These are phyloP conservation scores for Poeciliopsis retropinna DNA, from an alignment of 2,113 vertebrate species.

Conservation along the genomic window DNA sequence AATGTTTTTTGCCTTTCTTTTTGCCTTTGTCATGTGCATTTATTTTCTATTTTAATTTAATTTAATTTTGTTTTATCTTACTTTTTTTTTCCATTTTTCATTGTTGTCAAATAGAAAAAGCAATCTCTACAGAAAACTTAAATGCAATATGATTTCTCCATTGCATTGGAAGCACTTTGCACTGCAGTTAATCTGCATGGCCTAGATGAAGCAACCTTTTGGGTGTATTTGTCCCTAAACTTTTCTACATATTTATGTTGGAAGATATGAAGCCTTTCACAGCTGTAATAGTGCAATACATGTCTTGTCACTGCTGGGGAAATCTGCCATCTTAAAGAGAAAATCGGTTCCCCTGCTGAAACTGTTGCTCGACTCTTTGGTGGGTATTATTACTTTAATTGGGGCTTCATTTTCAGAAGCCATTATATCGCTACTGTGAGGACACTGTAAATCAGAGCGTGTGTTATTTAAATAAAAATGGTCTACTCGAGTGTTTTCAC, in stretches of 20 bases:
- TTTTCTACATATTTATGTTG: conserved; percentile 21
- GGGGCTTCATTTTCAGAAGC: conserved; percentile 72
- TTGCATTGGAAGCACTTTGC: conserved; percentile 33
- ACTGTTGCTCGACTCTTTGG: conserved; percentile 5
- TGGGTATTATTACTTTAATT: conserved; percentile 33
- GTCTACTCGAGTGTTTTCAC: conserved; percentile 65
- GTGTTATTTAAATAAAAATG: conserved; percentile 61
- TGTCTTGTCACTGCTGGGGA: conserved; percentile 70
- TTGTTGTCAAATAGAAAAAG: conserved; percentile 17
- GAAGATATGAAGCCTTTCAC: conserved; percentile 40
- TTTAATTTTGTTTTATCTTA: no score
- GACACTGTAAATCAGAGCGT: conserved; percentile 33
- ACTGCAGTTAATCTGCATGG: conserved; percentile 32
- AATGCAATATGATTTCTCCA: conserved; percentile 50
- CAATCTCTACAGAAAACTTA: conserved; percentile 30
- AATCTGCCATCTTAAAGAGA: conserved; percentile 13
- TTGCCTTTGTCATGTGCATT: conserved; percentile 43
- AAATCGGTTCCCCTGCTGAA: conserved; percentile 31
- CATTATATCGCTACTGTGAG: conserved; percentile 60
- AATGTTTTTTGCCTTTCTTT: conserved; percentile 43
- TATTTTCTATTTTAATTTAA: conserved; percentile 3
- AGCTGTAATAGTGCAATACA: conserved; percentile 70
- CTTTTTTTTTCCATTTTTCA: neutral
- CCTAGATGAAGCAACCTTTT: conserved; percentile 23
- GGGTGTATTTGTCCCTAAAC: neutral